Conservation (phyloP, 2,888 invertebrate genomes). For the Leptodirus hochenwartii region DNA sequence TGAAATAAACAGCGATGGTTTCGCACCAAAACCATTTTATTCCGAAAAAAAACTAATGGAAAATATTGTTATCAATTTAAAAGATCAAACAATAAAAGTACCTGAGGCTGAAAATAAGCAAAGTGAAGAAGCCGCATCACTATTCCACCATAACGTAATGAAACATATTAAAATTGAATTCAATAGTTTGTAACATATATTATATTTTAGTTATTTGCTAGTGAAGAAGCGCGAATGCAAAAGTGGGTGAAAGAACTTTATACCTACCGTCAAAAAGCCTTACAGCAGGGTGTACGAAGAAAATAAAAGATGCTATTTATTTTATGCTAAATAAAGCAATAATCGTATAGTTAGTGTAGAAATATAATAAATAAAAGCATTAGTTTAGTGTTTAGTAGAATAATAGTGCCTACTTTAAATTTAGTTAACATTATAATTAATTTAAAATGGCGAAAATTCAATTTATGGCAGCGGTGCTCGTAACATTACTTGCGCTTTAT, state of each 20-base stretch:
- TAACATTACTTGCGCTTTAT: too few relatives aligned
- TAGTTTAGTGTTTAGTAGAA: too few relatives aligned
- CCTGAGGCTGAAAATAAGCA: slow-evolving; percentile 32
- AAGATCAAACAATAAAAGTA: slow-evolving; percentile 49
- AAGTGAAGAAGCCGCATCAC: slow-evolving; percentile 33
- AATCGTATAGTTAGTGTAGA: too few relatives aligned
- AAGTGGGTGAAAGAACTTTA: slow-evolving; percentile 48
- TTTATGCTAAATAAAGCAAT: too few relatives aligned
- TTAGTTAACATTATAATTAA: too few relatives aligned
- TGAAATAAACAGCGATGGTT: slow-evolving; percentile 51
- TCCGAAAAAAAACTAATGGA: slow-evolving; percentile 37
- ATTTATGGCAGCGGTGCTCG: too few relatives aligned
- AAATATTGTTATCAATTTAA: slow-evolving; percentile 55
- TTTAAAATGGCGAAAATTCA: too few relatives aligned
- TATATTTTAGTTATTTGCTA: slow-evolving; percentile 46
- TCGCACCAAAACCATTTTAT: slow-evolving; percentile 36
- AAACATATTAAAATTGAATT: too few relatives aligned
- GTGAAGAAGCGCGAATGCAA: slow-evolving; percentile 47
- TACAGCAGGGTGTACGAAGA: slow-evolving; percentile 19
- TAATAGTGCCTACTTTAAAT: too few relatives aligned
- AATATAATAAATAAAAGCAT: too few relatives aligned
- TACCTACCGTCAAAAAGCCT: slow-evolving; percentile 24
- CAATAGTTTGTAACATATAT: too few relatives aligned
- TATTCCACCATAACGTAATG: slow-evolving; percentile 49
- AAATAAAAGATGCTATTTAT: too few relatives aligned